Base-by-base conservation (phyloP, 2,888 invertebrate genomes). In the Hydroisotoma schaefferi region DNA sequence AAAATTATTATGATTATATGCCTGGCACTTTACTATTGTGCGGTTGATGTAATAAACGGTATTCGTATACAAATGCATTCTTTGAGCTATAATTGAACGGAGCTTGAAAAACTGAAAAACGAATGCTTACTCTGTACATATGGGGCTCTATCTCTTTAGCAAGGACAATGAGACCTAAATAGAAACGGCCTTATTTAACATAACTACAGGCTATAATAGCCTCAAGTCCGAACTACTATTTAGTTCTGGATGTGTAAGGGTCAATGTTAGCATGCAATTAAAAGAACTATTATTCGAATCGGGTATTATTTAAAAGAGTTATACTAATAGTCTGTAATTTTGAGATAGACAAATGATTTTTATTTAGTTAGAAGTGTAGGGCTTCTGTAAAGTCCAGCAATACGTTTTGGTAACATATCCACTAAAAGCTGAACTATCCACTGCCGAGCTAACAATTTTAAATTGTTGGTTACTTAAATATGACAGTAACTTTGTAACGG, bases 341-440 rank as follows among this genome's bases (percentile, higher is more conserved):
- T 40, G 8, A 10, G 33, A 10, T 43, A 15, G 8, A 6, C 43
- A 46, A 10, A 46, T 23, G 20, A 46, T 46, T 46, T 23, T 46
- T 25, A 46, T 15, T 18, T 15, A 40, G 5, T 40, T 40, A 5
- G 15, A 40, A 40, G 20, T 15, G 15, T 40, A 8, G 6, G 8
- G 25, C 15, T 49, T 54, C 48, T 59, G 59, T 25, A 59, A 49
- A 2, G 55, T 59, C 59, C 59, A 59, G 4, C 26, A 23, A 27
- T 49, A 51, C 2, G 55, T 55, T 55, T 59, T 59, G 1, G 59
- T 59, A 1, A 29, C 43, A 26, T 55, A 59, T 2, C 59, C 59
- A 29, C 51, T 47, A 20, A 23, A 55, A 6, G 22, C 28, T 2
- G 40, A 43, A 18, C 43, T 55, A n/a, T 59, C 59, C 10, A 51